phyloP scores from a whole-genome alignment of 2,113 vertebrate genomes.

The Scalopus aquaticus region DNA sequence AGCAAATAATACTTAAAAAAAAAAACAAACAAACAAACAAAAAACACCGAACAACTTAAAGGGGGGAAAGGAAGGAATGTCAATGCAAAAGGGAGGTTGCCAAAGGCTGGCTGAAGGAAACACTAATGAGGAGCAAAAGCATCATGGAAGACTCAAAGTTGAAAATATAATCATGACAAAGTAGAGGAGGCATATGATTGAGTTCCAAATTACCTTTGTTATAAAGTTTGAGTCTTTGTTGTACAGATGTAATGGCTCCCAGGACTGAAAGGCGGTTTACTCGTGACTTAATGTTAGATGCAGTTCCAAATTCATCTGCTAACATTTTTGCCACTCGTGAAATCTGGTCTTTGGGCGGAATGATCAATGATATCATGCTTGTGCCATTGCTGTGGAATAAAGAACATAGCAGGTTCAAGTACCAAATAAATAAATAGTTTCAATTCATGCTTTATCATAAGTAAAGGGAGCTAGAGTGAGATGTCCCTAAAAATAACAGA shows the following conservation, averaged over 20 bases:
- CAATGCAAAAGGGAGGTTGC: not conserved
- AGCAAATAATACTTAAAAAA: not conserved
- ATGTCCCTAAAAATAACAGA: not conserved
- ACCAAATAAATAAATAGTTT: not conserved
- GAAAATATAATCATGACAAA: slow-evolving; percentile 28
- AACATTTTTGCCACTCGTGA: slow-evolving; percentile 99
- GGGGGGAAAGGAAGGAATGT: not conserved
- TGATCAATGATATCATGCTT: slow-evolving; percentile 99
- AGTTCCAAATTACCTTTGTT: slow-evolving; percentile 93
- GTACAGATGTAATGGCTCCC: slow-evolving; percentile 99
- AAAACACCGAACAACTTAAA: not conserved
- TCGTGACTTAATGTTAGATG: slow-evolving; percentile 99
- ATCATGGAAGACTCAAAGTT: not conserved
- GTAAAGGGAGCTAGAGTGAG: slow-evolving; percentile 22
- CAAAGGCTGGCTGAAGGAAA: not conserved
- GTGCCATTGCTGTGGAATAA: slow-evolving; percentile 94
- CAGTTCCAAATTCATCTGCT: slow-evolving; percentile 98
- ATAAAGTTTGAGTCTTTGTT: slow-evolving; percentile 99
- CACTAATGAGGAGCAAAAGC: not conserved
- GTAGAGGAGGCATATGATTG: not conserved
- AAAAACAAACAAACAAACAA: not conserved
- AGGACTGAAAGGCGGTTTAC: slow-evolving; percentile 99
- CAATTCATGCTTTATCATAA: not conserved
- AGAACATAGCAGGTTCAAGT: slow-evolving; percentile 47
- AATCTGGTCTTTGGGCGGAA: slow-evolving; percentile 99